These are phyloP conservation scores for Siderastrea radians DNA, from an alignment of 92 coral and sea anemone species.

Conservation along the genomic window DNA sequence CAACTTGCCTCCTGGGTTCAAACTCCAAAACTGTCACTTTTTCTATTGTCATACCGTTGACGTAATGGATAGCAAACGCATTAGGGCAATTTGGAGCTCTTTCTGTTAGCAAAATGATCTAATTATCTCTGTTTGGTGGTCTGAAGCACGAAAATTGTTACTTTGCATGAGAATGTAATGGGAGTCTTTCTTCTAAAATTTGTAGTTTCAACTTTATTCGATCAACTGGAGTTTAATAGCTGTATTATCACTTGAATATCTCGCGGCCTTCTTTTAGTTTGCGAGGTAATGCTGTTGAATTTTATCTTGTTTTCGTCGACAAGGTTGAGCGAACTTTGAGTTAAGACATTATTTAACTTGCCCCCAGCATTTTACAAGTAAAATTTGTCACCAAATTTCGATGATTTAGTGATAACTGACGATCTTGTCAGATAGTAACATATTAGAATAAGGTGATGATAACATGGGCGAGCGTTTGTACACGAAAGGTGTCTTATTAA, in stretches of 20 bases:
- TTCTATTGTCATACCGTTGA: constrained; percentile 30
- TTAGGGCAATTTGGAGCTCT: constrained; percentile 53
- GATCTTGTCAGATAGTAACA: background rate
- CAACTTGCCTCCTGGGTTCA: background rate
- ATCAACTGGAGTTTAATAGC: background rate
- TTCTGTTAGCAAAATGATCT: constrained; percentile 43
- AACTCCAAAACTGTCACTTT: background rate
- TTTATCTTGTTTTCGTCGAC: constrained; percentile 25
- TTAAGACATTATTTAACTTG: constrained; percentile 18
- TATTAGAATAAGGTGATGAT: constrained; percentile 11
- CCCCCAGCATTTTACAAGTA: constrained; percentile 35
- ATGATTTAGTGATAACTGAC: constrained; percentile 22
- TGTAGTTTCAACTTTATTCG: background rate
- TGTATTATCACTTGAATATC: background rate
- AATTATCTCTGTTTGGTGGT: constrained; percentile 47
- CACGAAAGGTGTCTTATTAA: constrained; percentile 16
- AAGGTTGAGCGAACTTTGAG: constrained; percentile 38
- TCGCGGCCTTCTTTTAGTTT: background rate
- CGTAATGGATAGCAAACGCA: constrained; percentile 45
- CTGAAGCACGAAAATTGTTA: constrained; percentile 50
- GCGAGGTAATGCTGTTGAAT: background rate
- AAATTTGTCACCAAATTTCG: constrained; percentile 18
- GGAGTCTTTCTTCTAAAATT: background rate
- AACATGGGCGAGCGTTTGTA: background rate
- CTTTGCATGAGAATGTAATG: constrained; percentile 51